Conservation (phyloP, 2,888 invertebrate genomes). For the Harmothoe impar region DNA sequence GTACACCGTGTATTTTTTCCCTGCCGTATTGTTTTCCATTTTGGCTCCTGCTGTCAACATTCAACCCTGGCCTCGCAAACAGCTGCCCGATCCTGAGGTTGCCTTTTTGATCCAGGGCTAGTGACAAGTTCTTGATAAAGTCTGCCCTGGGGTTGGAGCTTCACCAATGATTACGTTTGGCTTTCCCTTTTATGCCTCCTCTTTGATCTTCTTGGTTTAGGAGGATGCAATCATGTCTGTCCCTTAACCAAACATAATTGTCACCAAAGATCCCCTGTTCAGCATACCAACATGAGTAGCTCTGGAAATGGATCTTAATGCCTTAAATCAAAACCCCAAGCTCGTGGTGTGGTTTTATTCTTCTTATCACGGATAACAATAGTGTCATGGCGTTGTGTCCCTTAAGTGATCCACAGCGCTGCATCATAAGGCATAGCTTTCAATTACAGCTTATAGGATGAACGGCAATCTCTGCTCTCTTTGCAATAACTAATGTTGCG, state of each 20-base stretch:
- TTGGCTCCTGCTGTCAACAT: no score
- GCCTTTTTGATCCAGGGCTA: slow-evolving; percentile 8
- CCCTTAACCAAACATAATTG: slow-evolving; percentile 26
- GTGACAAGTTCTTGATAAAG: background rate
- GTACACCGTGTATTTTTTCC: no score
- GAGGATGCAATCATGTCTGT: background rate
- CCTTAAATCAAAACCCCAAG: no score
- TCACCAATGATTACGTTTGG: slow-evolving; percentile 29
- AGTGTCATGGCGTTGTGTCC: no score
- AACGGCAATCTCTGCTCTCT: background rate
- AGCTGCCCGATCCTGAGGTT: background rate
- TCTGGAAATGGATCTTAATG: no score
- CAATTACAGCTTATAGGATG: background rate
- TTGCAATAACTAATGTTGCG: background rate
- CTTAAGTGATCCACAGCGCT: background rate
- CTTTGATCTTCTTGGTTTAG: slow-evolving; percentile 37
- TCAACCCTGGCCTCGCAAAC: background rate
- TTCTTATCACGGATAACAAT: background rate
- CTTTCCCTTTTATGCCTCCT: slow-evolving; percentile 1
- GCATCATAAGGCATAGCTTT: background rate
- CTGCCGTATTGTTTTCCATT: no score
- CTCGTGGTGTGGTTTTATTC: no score
- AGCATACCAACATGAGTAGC: background rate
- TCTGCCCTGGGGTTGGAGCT: slow-evolving; percentile 21
- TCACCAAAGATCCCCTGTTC: background rate